Base-by-base conservation (phyloP, 2,113 vertebrate species). In the Cavia porcellus region DNA sequence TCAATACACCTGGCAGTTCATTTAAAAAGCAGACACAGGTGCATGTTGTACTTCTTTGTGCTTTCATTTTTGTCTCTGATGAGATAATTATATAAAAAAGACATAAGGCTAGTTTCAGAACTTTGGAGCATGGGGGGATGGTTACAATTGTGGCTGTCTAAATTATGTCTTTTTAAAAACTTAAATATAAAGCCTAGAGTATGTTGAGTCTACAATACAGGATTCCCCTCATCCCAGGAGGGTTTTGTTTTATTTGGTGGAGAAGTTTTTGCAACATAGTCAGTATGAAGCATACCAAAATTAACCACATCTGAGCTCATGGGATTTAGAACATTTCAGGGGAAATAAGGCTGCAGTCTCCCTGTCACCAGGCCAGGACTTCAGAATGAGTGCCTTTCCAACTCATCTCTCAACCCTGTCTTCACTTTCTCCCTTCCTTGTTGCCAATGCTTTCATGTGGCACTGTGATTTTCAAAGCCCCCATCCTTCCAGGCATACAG, bases 251-350 rank as follows among this genome's bases (percentile, higher is more conserved):
- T 75, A 82, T 89, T 45, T 20, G 75, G 0, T 80, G 25, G 24
- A 87, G 12, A 32, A 3, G 1, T 3, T 84, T 74, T 66, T 24
- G 0, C 24, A 35, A 57, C 19, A 30, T 22, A 42, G 3, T 96
- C 30, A 13, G 50, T 15, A 8, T 0, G 0, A 66, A 87, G 28
- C 30, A n/a, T 25, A 22, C 28, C 0, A 1, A 32, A 62, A 66
- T 59, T 32, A 52, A 68, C 14, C 24, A n/a, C 32, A 57, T 25
- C 25, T 70, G 15, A 30, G 59, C 20, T 89, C 55, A 50, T 11
- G 5, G 42, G 22, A n/a, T 62, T 89, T 8, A 19, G 13, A 79
- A 15, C 83, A 62, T 83, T 80, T 42, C 30, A 9, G 28, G 30
- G 17, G 14, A 90, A 90, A 50, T 52, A 38, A 90, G 38, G 45